A percentile compares a stretch with the other conserved stretches of the same genome.
Evolutionary conservation across 2,797 vertebrate species (phyloP).

Genomic region (Hylomyscus alleni): DNA sequence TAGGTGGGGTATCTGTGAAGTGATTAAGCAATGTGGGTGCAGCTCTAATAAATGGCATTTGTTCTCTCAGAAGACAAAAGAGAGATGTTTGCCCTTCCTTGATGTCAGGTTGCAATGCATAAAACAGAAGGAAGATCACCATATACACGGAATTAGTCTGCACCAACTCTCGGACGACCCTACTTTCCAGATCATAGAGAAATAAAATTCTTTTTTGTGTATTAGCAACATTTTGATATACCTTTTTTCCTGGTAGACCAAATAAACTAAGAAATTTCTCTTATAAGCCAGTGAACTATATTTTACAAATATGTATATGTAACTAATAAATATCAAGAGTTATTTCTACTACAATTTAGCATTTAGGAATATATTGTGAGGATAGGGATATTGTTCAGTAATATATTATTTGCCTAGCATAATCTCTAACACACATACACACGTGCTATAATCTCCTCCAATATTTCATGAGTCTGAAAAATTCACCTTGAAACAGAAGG

Average conservation of each 20-base stretch:
- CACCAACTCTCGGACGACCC: not conserved
- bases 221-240: not conserved
- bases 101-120: not conserved
- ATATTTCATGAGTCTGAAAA: constrained; percentile 2
- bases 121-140: not conserved
- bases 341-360: constrained; percentile 30
- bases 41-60: not conserved
- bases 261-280: not conserved
- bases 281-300: not conserved
- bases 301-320: not conserved
- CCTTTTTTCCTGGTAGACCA: not conserved
- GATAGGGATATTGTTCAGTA: not conserved
- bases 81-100: not conserved
- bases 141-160: not conserved
- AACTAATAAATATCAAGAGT: not conserved
- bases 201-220: not conserved
- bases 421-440: not conserved
- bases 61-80: not conserved
- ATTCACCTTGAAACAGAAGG: not conserved
- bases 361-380: not conserved
- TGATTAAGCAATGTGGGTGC: too few species aligned
- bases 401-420: not conserved
- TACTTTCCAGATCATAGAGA: not conserved
- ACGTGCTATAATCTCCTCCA: not conserved
- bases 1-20: not conserved